A percentile compares a stretch with the other conserved stretches of the same genome.
Conservation (phyloP, 1,140 invertebrate genomes). For the Archivesica marissinica region DNA sequence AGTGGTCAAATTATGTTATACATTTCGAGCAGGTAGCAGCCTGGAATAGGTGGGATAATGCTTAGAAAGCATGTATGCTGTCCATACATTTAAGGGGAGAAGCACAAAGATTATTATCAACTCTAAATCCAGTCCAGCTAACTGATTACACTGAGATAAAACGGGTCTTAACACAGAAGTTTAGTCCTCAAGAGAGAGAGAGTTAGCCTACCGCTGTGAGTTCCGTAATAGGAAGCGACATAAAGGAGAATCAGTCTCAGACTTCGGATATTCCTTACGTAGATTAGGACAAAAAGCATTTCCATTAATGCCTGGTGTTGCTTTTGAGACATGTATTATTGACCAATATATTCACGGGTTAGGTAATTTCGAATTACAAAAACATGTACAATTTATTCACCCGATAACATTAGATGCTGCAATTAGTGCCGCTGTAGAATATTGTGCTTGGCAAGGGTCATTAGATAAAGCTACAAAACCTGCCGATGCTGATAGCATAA, state of each 20-base stretch:
- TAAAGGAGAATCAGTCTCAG: slow-evolving; percentile 22
- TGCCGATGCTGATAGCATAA: not conserved
- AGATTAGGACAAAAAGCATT: slow-evolving; percentile 45
- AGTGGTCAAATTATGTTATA: no score
- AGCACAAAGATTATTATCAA: slow-evolving; percentile 41
- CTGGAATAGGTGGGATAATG: slow-evolving; percentile 53
- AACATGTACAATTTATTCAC: slow-evolving; percentile 38
- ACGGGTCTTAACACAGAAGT: slow-evolving; percentile 24
- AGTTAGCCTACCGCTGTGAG: slow-evolving; percentile 36
- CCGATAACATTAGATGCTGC: slow-evolving; percentile 27
- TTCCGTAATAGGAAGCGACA: slow-evolving; percentile 30
- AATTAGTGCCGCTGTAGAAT: slow-evolving; percentile 33
- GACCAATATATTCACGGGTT: slow-evolving; percentile 4
- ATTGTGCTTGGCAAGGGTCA: slow-evolving; percentile 20
- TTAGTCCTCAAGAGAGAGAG: slow-evolving; percentile 38
- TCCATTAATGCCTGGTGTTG: slow-evolving; percentile 4
- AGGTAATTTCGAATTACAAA: slow-evolving; percentile 43
- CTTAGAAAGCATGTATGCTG: slow-evolving; percentile 45
- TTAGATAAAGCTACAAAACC: not conserved
- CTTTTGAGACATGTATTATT: slow-evolving; percentile 34
- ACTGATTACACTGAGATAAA: slow-evolving; percentile 17
- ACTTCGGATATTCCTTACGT: slow-evolving; percentile 49
- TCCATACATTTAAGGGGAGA: slow-evolving; percentile 46
- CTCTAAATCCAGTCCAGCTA: slow-evolving; percentile 10
- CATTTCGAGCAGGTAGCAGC: slow-evolving; percentile 59